phyloP scores from a whole-genome alignment of 2,113 vertebrate genomes.

The Callospermophilus lateralis region DNA sequence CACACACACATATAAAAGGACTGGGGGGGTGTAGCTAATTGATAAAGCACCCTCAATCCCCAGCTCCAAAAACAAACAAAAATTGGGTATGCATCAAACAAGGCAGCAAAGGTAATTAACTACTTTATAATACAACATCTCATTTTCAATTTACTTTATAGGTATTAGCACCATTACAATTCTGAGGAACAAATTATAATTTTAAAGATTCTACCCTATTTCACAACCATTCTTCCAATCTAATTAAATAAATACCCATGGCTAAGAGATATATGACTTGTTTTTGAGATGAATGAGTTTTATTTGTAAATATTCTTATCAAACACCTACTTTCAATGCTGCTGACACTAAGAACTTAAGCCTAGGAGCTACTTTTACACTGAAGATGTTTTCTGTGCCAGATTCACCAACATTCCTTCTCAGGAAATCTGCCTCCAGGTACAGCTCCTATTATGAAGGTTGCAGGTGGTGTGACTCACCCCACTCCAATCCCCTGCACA shows the following conservation, averaged over 20 bases:
- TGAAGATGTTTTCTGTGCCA: neutral
- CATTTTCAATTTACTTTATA: constrained; percentile 8
- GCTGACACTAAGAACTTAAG: neutral
- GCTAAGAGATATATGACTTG: neutral
- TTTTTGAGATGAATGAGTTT: constrained; percentile 39
- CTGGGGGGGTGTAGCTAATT: too few species aligned
- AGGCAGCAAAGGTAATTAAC: neutral
- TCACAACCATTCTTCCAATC: constrained; percentile 25
- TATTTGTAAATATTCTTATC: constrained; percentile 32
- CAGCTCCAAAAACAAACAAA: neutral
- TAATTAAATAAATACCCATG: constrained; percentile 36
- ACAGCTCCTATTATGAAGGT: neutral
- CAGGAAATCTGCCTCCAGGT: neutral
- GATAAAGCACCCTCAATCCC: too few species aligned
- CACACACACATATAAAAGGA: too few species aligned
- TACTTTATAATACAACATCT: neutral
- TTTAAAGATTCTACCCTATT: constrained; percentile 26
- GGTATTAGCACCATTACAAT: neutral
- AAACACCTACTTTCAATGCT: neutral
- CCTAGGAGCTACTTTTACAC: neutral
- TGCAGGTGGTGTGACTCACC: neutral
- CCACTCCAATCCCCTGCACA: neutral
- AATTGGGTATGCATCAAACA: neutral
- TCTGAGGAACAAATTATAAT: neutral
- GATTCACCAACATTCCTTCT: neutral